These are phyloP conservation scores for Lagenorhynchus albirostris DNA, from an alignment of 2,113 vertebrate genomes.

Conservation along the genomic window DNA sequence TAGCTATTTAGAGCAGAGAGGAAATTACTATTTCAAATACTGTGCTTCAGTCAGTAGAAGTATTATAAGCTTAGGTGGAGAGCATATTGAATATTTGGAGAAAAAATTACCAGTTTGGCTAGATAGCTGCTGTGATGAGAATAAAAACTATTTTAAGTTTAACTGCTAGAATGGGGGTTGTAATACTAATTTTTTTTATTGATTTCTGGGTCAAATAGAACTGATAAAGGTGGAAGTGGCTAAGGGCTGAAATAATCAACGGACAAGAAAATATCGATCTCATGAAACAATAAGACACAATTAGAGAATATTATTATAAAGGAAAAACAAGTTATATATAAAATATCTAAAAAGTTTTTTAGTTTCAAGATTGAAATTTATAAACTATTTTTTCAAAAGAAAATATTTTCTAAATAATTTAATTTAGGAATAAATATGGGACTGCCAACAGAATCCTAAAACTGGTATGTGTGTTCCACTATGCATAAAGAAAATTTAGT, in stretches of 20 bases:
- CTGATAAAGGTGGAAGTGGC: background rate
- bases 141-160: background rate
- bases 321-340: background rate
- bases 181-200: background rate
- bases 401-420: background rate
- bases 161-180: background rate
- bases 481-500: background rate
- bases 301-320: background rate
- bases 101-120: background rate
- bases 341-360: background rate
- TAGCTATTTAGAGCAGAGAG: background rate
- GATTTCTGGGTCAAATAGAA: background rate
- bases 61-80: background rate
- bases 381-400: background rate
- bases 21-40: background rate
- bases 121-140: background rate
- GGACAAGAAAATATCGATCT: background rate
- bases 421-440: background rate
- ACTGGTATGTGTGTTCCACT: background rate
- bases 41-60: background rate
- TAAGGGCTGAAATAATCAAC: background rate
- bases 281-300: background rate
- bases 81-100: background rate
- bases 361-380: background rate
- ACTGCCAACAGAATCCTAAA: background rate